A percentile compares a stretch with the other conserved stretches of the same genome.
Evolutionary conservation across 1,140 invertebrate species (phyloP).

Genomic region (Trichonephila clavata): DNA sequence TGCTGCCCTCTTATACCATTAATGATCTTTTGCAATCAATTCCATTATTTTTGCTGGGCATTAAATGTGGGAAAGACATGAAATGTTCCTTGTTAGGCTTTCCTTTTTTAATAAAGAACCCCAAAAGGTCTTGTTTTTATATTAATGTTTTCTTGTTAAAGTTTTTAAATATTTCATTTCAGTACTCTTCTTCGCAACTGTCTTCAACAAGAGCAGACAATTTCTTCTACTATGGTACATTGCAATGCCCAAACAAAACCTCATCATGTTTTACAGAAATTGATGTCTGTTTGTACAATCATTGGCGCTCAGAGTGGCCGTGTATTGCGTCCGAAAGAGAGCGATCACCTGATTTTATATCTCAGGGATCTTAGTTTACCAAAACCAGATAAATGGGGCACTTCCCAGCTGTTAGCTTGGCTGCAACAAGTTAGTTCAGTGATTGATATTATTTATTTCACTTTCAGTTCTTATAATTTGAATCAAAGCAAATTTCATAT

Average conservation of each 20-base stretch:
- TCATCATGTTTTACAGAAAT: constrained; percentile 87
- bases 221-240: constrained; percentile 86
- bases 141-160: too few species aligned
- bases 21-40: too few species aligned
- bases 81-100: constrained; percentile 7
- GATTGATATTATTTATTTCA: too few species aligned
- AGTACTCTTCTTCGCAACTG: constrained; percentile 84
- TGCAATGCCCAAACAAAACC: constrained; percentile 90
- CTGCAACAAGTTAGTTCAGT: constrained; percentile 84
- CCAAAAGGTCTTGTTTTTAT: background rate
- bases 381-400: constrained; percentile 91
- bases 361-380: constrained; percentile 91
- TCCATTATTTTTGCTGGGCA: too few species aligned
- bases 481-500: too few species aligned
- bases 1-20: too few species aligned
- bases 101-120: too few species aligned
- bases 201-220: constrained; percentile 82
- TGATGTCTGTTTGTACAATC: constrained; percentile 85
- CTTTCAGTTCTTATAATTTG: too few species aligned
- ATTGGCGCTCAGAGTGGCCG: constrained; percentile 87
- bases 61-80: background rate
- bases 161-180: constrained; percentile 75
- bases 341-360: constrained; percentile 87
- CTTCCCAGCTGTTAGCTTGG: constrained; percentile 89
- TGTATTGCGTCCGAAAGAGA: constrained; percentile 88